These are phyloP conservation scores for Helobdella robusta DNA, from an alignment of 2,888 invertebrate genomes.

Conservation along the genomic window DNA sequence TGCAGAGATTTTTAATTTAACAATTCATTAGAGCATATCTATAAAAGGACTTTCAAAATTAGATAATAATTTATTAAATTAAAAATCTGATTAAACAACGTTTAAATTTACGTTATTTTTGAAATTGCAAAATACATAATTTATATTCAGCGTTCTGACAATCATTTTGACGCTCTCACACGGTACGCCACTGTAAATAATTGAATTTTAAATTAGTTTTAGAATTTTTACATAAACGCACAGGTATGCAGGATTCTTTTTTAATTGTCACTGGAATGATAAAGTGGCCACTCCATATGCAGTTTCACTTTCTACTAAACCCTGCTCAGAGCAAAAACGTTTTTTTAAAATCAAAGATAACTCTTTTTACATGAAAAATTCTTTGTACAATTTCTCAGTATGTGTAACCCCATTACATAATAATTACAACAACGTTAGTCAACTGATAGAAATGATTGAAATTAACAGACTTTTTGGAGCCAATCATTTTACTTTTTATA, in stretches of 20 bases:
- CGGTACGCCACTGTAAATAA: too few relatives aligned
- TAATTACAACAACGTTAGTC: constrained; percentile 27
- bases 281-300: background rate
- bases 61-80: too few relatives aligned
- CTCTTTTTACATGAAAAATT: background rate
- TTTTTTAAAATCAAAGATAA: background rate
- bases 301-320: constrained; percentile 8
- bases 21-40: too few relatives aligned
- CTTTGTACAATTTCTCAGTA: constrained; percentile 29
- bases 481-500: constrained; percentile 32
- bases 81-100: too few relatives aligned
- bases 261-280: background rate
- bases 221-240: background rate
- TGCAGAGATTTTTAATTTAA: too few relatives aligned
- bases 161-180: too few relatives aligned
- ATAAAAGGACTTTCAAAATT: too few relatives aligned
- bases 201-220: too few relatives aligned
- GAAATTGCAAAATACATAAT: too few relatives aligned
- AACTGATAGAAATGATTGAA: constrained; percentile 34
- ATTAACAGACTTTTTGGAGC: constrained; percentile 34
- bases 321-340: background rate
- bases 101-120: too few relatives aligned
- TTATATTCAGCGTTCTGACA: too few relatives aligned
- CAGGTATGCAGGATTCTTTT: constrained; percentile 17
- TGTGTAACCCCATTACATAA: constrained; percentile 33